Base-by-base conservation (phyloP, 2,888 invertebrate genomes). In the Tachina grossa region DNA sequence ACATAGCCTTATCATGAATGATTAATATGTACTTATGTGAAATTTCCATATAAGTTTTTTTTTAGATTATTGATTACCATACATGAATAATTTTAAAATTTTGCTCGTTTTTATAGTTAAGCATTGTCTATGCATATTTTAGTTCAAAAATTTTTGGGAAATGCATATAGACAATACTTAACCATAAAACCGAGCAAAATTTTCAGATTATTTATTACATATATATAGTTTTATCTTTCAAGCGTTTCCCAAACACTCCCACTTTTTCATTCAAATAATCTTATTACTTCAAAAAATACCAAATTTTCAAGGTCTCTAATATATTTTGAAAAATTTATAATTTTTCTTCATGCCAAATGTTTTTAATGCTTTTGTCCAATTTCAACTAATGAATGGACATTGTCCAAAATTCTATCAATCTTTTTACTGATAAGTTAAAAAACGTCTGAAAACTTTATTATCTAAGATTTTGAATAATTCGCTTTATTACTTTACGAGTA, bases 251-350 rank as follows among this genome's bases (percentile, higher is more conserved):
- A 49, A 78, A 69, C 59, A 59, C 59, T 47, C 57, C 66, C 77
- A 4, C 19, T 41, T 68, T 59, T 49, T 66, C 31, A 6, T 31
- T 19, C 6, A 57, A 76, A 55, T 57, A 57, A 77, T 68, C 59
- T 77, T 68, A 77, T 68, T 59, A 16, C 14, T 51, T n/a, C 11
- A 3, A 11, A 3, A 59, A 61, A 11, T 41, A 1, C 14, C 11
- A 39, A 9, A 13, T 43, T 39, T 65, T 76, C 65, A 75, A 53
- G 53, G 53, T 65, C 45, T 22, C 22, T 65, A 41, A 41, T 14
- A 39, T 39, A 19, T 53, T 57, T 31, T 14, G 1, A n/a, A n/a
- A n/a, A 51, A 51, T 51, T 0, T 51, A n/a, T 49, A 14, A 49
- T 31, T 31, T 31, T 31, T 31, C 31, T 31, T 6, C 6, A 31